Evolutionary conservation across 1,140 invertebrate genomes (phyloP), one percentile per base, ranked within the genome.

Genomic region (Ostrea edulis): DNA sequence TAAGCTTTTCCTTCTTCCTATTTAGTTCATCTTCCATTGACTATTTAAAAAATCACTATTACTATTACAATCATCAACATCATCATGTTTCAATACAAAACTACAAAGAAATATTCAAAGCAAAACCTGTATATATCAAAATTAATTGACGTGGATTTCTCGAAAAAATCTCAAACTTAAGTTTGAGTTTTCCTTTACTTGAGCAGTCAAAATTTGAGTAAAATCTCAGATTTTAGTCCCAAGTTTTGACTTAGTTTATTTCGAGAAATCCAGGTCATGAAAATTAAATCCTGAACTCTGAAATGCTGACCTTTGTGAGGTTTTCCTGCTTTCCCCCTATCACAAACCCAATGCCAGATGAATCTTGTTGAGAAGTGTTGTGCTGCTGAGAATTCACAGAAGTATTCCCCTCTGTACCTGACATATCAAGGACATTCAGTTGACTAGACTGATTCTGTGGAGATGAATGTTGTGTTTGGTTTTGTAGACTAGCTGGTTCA

Each of bases 1-100:
- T 97, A 82, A 99, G 97, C 89, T 97, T 96, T 93, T 98, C 97
- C 93, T 98, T 98, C 93, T 97, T 98, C 55, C 96, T 96, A 93
- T 98, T 97, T 97, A 98, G 98, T 95, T 98, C 97, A 90, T 98
- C 97, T 44, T 98, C 95, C 29, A 96, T 96, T 91, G 96, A 96
- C 97, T 97, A 84, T 25, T 2, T 22, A 25, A 12, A 52, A 87
- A 8, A 82, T 82, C 52, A 65, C 8, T 9, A 35, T 22, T 25
- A 22, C 0, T 35, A 22, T 17, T 14, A 85, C 8, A 55, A 29
- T 51, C 9, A 20, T 0, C 29, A 8, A 5, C 11, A 87, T 8
- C 12, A 52, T 29, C 44, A 51, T 11, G 62, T 84, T 83, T 14
- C 54, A 54, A 9, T 35, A 83, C 29, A 77, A n/a, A 86, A 82